phyloP scores from a whole-genome alignment of 2,888 invertebrate genomes.

The Sinotaia quadrata region DNA sequence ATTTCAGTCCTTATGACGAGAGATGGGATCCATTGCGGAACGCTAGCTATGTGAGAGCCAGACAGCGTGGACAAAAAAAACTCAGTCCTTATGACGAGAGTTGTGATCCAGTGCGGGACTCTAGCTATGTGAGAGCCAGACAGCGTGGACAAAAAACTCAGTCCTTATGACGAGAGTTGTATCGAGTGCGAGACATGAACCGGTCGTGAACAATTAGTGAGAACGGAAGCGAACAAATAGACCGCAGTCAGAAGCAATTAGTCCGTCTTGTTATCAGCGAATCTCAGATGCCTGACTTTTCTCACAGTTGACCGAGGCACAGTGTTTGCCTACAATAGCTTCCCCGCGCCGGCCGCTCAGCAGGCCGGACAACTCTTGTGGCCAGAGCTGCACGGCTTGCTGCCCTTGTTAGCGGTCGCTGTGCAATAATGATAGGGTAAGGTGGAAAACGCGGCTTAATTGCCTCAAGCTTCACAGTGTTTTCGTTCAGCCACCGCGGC shows the following conservation, averaged over 20 bases:
- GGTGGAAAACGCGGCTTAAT: conserved; percentile 9
- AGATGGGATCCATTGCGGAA: too few species aligned
- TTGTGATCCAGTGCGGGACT: too few species aligned
- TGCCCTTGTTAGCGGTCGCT: conserved; percentile 19
- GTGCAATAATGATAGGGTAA: conserved; percentile 25
- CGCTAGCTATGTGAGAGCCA: too few species aligned
- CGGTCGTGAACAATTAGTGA: conserved; percentile 10
- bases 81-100: too few species aligned
- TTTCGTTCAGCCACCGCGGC: too few species aligned
- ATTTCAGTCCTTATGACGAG: too few species aligned
- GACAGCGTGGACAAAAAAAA: too few species aligned
- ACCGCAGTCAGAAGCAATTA: background rate
- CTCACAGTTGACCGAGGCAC: background rate
- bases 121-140: too few species aligned
- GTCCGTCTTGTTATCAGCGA: conserved; percentile 2
- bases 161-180: too few species aligned
- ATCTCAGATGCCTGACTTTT: conserved; percentile 19
- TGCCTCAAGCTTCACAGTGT: conserved; percentile 8
- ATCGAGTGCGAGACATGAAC: too few species aligned
- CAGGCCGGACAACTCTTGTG: conserved; percentile 21
- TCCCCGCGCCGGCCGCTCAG: conserved; percentile 9
- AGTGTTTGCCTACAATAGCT: conserved; percentile 19
- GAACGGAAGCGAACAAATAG: background rate
- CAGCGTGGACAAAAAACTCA: too few species aligned
- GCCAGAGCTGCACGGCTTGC: conserved; percentile 18